Evolutionary conservation across 2,113 vertebrate species (phyloP).

Genomic region (Diphyllodes magnificus): DNA sequence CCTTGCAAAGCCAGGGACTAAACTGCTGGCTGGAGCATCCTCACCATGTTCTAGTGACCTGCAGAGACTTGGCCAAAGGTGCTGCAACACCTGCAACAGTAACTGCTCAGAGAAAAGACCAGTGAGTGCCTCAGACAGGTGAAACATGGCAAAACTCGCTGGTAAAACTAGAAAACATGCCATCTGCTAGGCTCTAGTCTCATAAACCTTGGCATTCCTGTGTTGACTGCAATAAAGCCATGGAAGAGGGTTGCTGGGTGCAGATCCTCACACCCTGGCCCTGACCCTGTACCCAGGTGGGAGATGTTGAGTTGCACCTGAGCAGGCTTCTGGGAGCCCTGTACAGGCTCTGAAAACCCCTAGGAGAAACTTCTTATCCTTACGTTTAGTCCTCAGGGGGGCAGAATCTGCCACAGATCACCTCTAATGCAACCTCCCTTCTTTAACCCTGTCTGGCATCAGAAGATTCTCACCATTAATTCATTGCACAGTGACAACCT

Average conservation of each 20-base stretch:
- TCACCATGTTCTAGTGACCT: not conserved
- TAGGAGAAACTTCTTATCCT: not conserved
- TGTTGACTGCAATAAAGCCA: fast-evolving
- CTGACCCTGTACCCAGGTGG: not conserved
- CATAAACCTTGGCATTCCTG: not conserved
- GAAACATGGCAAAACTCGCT: not conserved
- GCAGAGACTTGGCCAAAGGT: not conserved
- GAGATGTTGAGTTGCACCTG: not conserved
- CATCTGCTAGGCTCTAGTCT: not conserved
- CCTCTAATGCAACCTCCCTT: not conserved
- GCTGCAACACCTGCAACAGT: not conserved
- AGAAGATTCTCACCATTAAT: not conserved
- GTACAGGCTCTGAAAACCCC: not conserved
- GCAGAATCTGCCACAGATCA: not conserved
- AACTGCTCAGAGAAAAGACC: not conserved
- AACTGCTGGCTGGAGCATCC: not conserved
- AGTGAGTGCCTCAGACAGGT: not conserved
- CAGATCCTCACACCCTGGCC: not conserved
- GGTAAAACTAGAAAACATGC: not conserved
- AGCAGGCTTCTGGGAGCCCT: not conserved
- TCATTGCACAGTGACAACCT: not conserved
- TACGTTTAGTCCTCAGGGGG: not conserved
- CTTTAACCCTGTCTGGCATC: not conserved
- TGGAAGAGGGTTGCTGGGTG: not conserved
- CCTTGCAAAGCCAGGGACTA: not conserved